Evolutionary conservation across 2,113 vertebrate species (phyloP).

Genomic region (Corvus cornix): DNA sequence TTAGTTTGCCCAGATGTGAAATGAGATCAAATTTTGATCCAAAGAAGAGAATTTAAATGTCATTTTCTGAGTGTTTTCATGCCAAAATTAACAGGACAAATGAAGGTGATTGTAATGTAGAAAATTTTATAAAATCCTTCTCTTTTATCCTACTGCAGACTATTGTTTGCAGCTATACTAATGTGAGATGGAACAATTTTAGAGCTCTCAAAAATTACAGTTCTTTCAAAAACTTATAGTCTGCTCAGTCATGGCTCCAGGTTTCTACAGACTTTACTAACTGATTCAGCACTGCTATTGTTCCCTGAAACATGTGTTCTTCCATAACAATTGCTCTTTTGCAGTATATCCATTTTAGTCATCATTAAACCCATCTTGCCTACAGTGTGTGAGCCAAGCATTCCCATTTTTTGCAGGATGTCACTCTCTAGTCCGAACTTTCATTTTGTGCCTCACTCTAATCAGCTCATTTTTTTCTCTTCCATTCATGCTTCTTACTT

Average conservation of each 20-base stretch:
- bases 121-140: background rate
- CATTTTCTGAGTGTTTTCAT: background rate
- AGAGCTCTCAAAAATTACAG: background rate
- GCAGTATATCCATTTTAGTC: background rate
- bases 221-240: background rate
- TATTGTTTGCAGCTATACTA: background rate
- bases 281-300: background rate
- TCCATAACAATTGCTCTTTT: conserved; percentile 11
- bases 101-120: background rate
- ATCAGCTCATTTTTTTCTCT: background rate
- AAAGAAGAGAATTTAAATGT: background rate
- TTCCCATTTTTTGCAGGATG: background rate
- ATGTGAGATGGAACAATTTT: background rate
- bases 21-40: background rate
- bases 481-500: background rate
- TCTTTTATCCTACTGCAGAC: background rate
- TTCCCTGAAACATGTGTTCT: background rate
- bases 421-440: background rate
- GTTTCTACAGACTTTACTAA: background rate
- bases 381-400: background rate
- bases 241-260: background rate
- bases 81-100: background rate
- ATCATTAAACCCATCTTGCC: background rate
- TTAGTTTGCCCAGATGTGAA: background rate
- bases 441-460: background rate